These are phyloP conservation scores for Poeciliopsis infans DNA, from an alignment of 2,797 vertebrate species.

Conservation along the genomic window DNA sequence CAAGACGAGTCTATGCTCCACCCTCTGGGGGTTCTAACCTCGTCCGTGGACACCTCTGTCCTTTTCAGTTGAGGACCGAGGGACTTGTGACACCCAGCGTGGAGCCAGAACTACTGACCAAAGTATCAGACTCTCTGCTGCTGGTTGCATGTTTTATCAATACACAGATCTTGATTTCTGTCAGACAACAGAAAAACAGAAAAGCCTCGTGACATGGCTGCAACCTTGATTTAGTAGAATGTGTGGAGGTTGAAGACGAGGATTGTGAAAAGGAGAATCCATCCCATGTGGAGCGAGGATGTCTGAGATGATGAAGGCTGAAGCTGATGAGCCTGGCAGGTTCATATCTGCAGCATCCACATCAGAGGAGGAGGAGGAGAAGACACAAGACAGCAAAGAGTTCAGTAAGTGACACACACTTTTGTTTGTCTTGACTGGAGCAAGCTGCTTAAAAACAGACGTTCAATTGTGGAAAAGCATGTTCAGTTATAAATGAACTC, in stretches of 20 bases:
- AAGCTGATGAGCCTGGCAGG: background rate
- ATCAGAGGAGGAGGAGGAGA: background rate
- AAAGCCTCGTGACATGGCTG: background rate
- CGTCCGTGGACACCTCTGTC: background rate
- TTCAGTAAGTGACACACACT: background rate
- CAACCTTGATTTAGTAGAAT: background rate
- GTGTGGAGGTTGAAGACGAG: background rate
- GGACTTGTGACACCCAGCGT: background rate
- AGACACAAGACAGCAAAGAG: constrained; percentile 2
- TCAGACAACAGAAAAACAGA: background rate
- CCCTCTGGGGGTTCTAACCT: background rate
- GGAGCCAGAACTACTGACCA: background rate
- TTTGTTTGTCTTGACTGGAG: background rate
- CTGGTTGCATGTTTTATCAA: background rate
- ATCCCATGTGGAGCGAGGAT: background rate
- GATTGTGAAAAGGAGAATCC: no score
- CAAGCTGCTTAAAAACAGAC: background rate
- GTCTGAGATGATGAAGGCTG: background rate
- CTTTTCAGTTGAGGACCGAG: background rate
- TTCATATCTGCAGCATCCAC: constrained; percentile 1
- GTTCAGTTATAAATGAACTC: background rate
- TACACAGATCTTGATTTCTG: background rate
- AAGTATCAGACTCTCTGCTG: background rate
- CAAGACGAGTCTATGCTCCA: background rate
- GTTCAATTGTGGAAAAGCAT: background rate